Conservation (phyloP, 2,797 vertebrate genomes). For the Pelodytes ibericus region DNA sequence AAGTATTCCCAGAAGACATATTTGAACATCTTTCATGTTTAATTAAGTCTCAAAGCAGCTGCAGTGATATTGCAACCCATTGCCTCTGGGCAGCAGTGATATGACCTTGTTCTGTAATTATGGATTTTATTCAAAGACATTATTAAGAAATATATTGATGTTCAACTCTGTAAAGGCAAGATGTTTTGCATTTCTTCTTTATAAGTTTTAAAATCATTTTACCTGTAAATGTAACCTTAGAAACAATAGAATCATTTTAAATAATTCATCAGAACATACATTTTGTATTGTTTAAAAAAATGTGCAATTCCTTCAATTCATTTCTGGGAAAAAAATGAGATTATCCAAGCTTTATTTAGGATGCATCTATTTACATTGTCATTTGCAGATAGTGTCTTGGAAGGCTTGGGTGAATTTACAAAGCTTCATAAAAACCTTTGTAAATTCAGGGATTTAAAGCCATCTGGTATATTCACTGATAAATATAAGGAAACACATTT, state of each 20-base stretch:
- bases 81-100: slow-evolving; percentile 46
- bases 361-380: too few relatives aligned
- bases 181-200: slow-evolving; percentile 25
- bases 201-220: slow-evolving; percentile 39
- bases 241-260: slow-evolving; percentile 21
- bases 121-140: slow-evolving; percentile 55
- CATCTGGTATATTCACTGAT: too few relatives aligned
- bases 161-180: slow-evolving; percentile 35
- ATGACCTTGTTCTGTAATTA: slow-evolving; percentile 57
- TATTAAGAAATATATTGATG: slow-evolving; percentile 56
- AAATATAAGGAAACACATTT: too few relatives aligned
- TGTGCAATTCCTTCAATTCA: too few relatives aligned
- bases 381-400: too few relatives aligned
- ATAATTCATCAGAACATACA: too few relatives aligned
- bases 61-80: slow-evolving; percentile 53
- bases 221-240: slow-evolving; percentile 32
- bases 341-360: too few relatives aligned
- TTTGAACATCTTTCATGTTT: slow-evolving; percentile 57
- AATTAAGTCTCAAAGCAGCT: slow-evolving; percentile 55
- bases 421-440: too few relatives aligned
- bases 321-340: too few relatives aligned
- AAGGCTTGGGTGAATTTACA: too few relatives aligned
- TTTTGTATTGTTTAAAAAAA: too few relatives aligned
- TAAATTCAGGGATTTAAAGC: too few relatives aligned
- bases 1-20: slow-evolving; percentile 52